Base-by-base conservation (phyloP, 2,888 invertebrate species). In the Nomada ruficornis region DNA sequence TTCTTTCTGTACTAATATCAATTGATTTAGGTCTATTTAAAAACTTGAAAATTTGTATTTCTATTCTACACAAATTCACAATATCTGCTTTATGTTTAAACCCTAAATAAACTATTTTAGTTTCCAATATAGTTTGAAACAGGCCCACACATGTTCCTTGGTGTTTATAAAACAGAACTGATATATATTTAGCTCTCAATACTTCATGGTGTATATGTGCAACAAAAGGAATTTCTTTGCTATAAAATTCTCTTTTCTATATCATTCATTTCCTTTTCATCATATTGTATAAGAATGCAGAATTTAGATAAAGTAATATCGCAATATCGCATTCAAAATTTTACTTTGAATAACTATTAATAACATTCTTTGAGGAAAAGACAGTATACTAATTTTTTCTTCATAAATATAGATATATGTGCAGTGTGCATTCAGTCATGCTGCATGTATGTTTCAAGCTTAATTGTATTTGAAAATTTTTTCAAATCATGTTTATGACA, bases 91-190 rank as follows among this genome's bases (percentile, higher is more conserved):
- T 71, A 70, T 18, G 75, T 70, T 81, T 59, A 50, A 71, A 20
- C 71, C 81, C 83, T 85, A 15, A 47, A 15, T 74, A 59, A 62
- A 86, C 85, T 89, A 85, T 89, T 90, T 83, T 83, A 71, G 74
- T 69, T 80, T 73, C 78, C 76, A 77, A 84, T 88, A 86, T 85
- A 83, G 77, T 86, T 63, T 54, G 20, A 67, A 86, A 80, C 86
- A 86, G 84, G 76, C 86, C 80, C 86, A 86, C 89, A 84, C 84
- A 85, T 91, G 87, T 86, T 87, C 81, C 78, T 72, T 83, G 75
- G 84, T 91, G 91, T 91, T 92, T 91, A 92, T 91, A 89, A 92
- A 91, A 92, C 89, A 90, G 82, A 89, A 77, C 86, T 74, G 88
- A 84, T 85, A 88, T 93, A 93, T 92, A 92, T 92, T 92, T 93